phyloP scores from a whole-genome alignment of 2,797 vertebrate species.

The Brachymystax lenok region DNA sequence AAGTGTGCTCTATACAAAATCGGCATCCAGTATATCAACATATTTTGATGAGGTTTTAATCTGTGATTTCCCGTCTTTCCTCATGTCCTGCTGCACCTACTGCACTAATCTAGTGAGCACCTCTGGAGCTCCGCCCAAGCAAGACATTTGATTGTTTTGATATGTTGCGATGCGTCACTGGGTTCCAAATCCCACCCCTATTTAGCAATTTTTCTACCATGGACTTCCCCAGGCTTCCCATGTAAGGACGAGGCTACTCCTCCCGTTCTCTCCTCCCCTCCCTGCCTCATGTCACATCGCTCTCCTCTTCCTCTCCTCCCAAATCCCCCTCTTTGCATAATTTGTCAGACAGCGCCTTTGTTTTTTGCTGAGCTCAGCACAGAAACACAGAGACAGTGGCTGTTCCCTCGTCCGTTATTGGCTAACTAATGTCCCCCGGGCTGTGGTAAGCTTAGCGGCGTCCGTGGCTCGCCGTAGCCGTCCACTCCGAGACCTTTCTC shows the following conservation, averaged over 20 bases:
- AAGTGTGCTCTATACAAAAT: too few species aligned
- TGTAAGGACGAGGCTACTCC: constrained; percentile 4
- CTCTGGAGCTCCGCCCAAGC: background rate
- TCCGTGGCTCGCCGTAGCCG: background rate
- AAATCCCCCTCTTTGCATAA: constrained; percentile 37
- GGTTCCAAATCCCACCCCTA: too few species aligned
- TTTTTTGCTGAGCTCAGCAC: constrained; percentile 70
- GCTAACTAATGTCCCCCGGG: constrained; percentile 52
- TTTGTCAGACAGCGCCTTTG: constrained; percentile 52
- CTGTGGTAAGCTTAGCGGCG: background rate
- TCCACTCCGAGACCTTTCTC: constrained; percentile 21
- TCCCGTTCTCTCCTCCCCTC: background rate
- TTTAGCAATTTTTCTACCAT: too few species aligned
- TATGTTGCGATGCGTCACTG: too few species aligned
- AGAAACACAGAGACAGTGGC: constrained; percentile 28
- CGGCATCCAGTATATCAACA: too few species aligned
- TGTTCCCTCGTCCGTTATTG: constrained; percentile 61
- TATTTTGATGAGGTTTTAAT: too few species aligned
- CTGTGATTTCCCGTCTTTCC: too few species aligned
- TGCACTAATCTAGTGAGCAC: constrained; percentile 9
- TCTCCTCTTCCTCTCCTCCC: constrained; percentile 30
- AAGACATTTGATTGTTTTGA: too few species aligned
- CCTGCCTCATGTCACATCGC: constrained; percentile 27
- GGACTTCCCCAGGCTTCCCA: too few species aligned
- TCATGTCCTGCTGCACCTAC: too few species aligned